Percentiles rank a stretch among this genome's conserved stretches.
Evolutionary conservation across 1,140 invertebrate species (phyloP).

Genomic region (Drosophila trapezifrons): DNA sequence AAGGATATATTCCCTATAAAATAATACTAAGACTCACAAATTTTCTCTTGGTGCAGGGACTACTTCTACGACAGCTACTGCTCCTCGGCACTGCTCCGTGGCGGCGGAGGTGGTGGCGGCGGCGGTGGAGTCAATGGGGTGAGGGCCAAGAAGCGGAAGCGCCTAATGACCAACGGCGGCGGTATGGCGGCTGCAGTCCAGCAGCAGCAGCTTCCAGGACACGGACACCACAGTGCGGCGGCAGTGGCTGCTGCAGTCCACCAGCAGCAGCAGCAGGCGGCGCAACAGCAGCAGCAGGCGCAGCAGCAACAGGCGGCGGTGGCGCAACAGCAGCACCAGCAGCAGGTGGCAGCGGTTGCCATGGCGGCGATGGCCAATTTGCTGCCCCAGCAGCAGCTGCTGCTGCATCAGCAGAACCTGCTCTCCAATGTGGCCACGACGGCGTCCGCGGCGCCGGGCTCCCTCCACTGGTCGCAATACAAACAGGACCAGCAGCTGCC

Average conservation of each 20-base stretch:
- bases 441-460: slow-evolving; percentile 58
- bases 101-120: slow-evolving; percentile 58
- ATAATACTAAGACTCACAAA: not conserved
- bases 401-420: slow-evolving; percentile 81
- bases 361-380: slow-evolving; percentile 83
- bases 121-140: slow-evolving; percentile 76
- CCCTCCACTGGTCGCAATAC: slow-evolving; percentile 77
- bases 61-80: slow-evolving; percentile 86
- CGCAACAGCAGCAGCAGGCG: slow-evolving; percentile 60
- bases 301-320: slow-evolving; percentile 73
- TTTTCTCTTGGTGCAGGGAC: slow-evolving; percentile 60
- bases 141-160: slow-evolving; percentile 87
- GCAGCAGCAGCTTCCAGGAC: slow-evolving; percentile 65
- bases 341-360: slow-evolving; percentile 80
- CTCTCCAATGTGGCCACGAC: slow-evolving; percentile 72
- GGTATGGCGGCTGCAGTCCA: slow-evolving; percentile 70
- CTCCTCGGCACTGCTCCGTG: slow-evolving; percentile 86
- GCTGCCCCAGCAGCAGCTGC: slow-evolving; percentile 78
- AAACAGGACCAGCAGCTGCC: slow-evolving; percentile 69
- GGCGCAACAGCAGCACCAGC: slow-evolving; percentile 74
- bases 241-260: slow-evolving; percentile 69
- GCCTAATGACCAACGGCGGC: slow-evolving; percentile 86
- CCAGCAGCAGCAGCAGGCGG: slow-evolving; percentile 64
- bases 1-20: not conserved
- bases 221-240: slow-evolving; percentile 65